phyloP scores from a whole-genome alignment of 30 jellyfish, hydroid and myxozoan species.

The Hydractinia symbiolongicarpus region DNA sequence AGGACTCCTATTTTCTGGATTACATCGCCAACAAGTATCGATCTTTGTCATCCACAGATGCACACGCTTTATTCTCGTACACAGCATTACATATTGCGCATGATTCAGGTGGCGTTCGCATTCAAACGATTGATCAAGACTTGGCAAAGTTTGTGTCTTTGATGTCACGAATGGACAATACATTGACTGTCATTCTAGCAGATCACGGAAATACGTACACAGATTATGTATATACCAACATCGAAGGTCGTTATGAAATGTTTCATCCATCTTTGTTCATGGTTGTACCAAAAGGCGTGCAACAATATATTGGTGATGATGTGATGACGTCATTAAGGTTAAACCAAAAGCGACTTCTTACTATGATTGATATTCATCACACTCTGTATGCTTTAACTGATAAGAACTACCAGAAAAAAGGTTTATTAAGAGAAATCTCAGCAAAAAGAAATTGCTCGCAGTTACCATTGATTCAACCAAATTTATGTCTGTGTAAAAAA shows the following conservation, averaged over 20 bases:
- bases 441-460: conserved; percentile 53
- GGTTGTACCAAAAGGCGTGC: conserved; percentile 61
- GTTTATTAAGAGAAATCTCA: conserved; percentile 43
- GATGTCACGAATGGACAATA: conserved; percentile 41
- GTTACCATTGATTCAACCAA: conserved; percentile 59
- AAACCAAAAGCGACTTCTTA: conserved; percentile 57
- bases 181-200: conserved; percentile 70
- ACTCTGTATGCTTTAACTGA: conserved; percentile 7
- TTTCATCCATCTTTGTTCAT: conserved; percentile 77
- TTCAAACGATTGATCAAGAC: conserved; percentile 71
- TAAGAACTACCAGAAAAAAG: conserved; percentile 15
- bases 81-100: conserved; percentile 65
- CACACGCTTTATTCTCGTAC: conserved; percentile 41
- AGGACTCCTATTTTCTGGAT: conserved; percentile 49
- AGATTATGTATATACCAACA: conserved; percentile 38
- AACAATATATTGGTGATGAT: conserved; percentile 46
- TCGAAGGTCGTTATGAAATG: conserved; percentile 89
- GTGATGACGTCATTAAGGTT: conserved; percentile 43
- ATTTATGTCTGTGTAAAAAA: conserved; percentile 73
- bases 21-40: conserved; percentile 31
- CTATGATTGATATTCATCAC: conserved; percentile 67
- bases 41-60: neutral
- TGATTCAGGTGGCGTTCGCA: conserved; percentile 70
- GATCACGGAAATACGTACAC: conserved; percentile 96
- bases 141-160: conserved; percentile 39